Percentiles rank a stretch among this genome's conserved stretches.
These are phyloP conservation scores for Eutrigla gurnardus DNA, from an alignment of 2,797 vertebrate genomes.

Conservation along the genomic window DNA sequence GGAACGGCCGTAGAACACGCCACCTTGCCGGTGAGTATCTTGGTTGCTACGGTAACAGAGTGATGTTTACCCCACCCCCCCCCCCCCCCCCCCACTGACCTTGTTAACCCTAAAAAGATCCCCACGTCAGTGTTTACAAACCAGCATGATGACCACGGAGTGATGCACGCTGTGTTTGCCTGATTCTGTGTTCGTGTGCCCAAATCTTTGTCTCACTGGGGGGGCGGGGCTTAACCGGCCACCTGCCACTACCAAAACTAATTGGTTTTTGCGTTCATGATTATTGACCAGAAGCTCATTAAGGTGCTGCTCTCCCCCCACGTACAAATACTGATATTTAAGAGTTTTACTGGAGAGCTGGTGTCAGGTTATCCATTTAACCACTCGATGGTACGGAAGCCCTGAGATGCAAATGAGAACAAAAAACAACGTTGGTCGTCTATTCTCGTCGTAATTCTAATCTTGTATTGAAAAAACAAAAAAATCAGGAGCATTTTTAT, in stretches of 20 bases:
- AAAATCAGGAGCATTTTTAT: too few relatives aligned
- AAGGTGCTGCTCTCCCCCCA: background rate
- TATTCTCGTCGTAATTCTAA: too few relatives aligned
- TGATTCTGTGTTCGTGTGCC: conserved; percentile 27
- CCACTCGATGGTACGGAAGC: background rate
- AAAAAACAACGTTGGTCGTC: too few relatives aligned
- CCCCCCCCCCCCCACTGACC: conserved; percentile 45
- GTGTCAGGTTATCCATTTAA: background rate
- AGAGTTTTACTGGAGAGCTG: background rate
- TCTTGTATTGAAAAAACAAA: too few relatives aligned
- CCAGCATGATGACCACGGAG: conserved; percentile 47
- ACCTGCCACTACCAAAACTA: background rate
- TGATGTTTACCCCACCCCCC: conserved; percentile 53
- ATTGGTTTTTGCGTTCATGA: background rate
- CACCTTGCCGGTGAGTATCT: conserved; percentile 86
- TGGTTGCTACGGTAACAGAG: conserved; percentile 54
- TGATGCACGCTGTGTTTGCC: conserved; percentile 53
- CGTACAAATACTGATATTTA: background rate
- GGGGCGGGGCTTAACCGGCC: background rate
- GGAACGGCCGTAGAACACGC: conserved; percentile 82
- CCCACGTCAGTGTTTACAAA: conserved; percentile 24
- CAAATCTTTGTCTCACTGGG: conserved; percentile 15
- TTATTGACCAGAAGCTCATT: background rate
- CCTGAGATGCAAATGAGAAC: background rate
- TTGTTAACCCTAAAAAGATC: conserved; percentile 45